Conservation (phyloP, 2,113 vertebrate genomes). For the Polypterus senegalus region DNA sequence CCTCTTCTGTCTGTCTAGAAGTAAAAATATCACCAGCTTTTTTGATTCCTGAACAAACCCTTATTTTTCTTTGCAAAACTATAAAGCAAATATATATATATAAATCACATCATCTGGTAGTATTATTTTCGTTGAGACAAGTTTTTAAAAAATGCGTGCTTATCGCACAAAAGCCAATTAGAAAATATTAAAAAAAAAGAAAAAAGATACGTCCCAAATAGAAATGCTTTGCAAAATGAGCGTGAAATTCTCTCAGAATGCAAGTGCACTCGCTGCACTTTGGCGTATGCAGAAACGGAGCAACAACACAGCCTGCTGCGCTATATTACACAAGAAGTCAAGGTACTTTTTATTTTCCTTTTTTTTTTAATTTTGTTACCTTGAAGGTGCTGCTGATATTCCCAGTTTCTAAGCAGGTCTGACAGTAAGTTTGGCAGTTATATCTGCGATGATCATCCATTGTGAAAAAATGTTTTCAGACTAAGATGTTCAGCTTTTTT, state of each 20-base stretch:
- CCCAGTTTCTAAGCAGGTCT: conserved; percentile 51
- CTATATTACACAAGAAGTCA: conserved; percentile 8
- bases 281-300: conserved; percentile 5
- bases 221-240: neutral
- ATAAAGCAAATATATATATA: too few relatives aligned
- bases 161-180: too few relatives aligned
- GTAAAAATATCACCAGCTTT: too few relatives aligned
- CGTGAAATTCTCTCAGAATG: neutral
- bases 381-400: conserved; percentile 36
- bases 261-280: conserved; percentile 8
- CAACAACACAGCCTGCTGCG: conserved; percentile 6
- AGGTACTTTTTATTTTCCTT: neutral
- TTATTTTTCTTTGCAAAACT: too few relatives aligned
- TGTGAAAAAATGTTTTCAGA: conserved; percentile 33
- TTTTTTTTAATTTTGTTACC: conserved; percentile 31
- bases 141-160: too few relatives aligned
- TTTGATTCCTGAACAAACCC: too few relatives aligned
- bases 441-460: conserved; percentile 55
- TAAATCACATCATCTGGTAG: too few relatives aligned
- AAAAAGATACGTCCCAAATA: neutral
- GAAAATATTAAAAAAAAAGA: neutral
- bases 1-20: too few relatives aligned
- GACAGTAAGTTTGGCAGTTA: conserved; percentile 39
- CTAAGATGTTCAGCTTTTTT: conserved; percentile 3
- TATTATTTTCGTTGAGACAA: too few relatives aligned